Conservation (phyloP, 2,113 vertebrate species). For the Panthera leo region DNA sequence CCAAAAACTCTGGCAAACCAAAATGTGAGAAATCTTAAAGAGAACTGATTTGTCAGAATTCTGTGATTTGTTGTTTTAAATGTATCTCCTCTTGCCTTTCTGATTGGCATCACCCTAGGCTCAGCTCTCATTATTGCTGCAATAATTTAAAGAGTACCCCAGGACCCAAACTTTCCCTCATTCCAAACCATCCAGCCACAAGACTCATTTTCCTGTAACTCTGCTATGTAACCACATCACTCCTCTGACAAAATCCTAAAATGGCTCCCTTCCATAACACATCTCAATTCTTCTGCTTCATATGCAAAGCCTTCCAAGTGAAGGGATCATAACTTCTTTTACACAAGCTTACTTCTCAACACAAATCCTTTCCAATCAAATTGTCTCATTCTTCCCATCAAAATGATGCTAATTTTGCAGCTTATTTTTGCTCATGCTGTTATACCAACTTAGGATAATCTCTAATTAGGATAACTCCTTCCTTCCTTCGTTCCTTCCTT, state of each 20-base stretch:
- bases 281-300: neutral
- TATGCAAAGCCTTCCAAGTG: neutral
- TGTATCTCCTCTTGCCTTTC: slow-evolving; percentile 22
- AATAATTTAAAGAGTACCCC: neutral
- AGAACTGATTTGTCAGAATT: neutral
- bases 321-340: neutral
- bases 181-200: slow-evolving; percentile 27
- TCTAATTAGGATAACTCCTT: neutral
- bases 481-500: neutral
- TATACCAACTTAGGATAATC: neutral
- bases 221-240: neutral
- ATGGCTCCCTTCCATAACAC: neutral
- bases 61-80: neutral
- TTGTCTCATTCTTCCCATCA: neutral
- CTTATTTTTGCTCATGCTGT: neutral
- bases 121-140: neutral
- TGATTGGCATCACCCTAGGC: neutral
- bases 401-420: neutral
- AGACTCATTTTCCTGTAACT: neutral
- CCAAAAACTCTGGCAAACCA: neutral
- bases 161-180: neutral
- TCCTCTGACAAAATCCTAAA: neutral
- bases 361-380: neutral
- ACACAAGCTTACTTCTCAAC: neutral
- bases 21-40: neutral